Conservation (phyloP, 1,140 invertebrate genomes). For the Spodoptera litura region DNA sequence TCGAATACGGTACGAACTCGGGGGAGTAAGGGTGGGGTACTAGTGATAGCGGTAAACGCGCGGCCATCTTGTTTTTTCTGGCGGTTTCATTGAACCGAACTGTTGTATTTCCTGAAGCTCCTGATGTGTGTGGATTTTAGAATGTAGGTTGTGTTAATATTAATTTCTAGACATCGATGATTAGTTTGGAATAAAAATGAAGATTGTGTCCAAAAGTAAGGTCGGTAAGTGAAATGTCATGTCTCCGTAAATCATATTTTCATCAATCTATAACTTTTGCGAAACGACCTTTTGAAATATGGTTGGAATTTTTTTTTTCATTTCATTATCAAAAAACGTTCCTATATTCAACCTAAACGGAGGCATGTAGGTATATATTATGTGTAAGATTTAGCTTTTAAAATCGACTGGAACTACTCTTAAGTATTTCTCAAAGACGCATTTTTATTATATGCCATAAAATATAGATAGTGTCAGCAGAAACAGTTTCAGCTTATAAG, state of each 20-base stretch:
- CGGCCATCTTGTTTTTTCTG: neutral
- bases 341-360: too few species aligned
- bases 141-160: neutral
- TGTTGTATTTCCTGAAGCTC: neutral
- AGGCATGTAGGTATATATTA: too few species aligned
- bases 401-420: neutral
- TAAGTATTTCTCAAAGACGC: neutral
- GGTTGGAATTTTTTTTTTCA: too few species aligned
- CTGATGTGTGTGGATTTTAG: neutral
- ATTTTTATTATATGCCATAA: constrained; percentile 16
- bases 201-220: too few species aligned
- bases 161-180: too few species aligned
- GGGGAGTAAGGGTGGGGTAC: constrained; percentile 18
- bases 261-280: too few species aligned
- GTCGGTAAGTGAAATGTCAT: too few species aligned
- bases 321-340: too few species aligned
- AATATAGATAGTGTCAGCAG: constrained; percentile 36
- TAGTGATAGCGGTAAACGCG: constrained; percentile 36
- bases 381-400: too few species aligned
- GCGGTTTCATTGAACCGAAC: neutral
- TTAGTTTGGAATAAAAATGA: too few species aligned
- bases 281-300: too few species aligned
- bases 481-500: constrained; percentile 6
- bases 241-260: too few species aligned
- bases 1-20: constrained; percentile 45